Base-by-base conservation (phyloP, 2,888 invertebrate genomes). In the Pheosia gnoma region DNA sequence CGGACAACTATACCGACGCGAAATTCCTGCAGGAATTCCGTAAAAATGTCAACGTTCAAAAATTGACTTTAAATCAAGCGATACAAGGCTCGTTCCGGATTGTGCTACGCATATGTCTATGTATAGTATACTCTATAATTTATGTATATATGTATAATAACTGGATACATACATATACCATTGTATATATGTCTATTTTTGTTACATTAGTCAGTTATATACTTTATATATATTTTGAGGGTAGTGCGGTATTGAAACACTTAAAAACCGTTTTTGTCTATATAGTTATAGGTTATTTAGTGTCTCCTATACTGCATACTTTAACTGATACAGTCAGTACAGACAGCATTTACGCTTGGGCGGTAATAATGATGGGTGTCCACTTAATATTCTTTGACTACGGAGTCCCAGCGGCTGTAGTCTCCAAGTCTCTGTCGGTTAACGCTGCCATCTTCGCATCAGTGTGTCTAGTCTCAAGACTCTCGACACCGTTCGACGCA, bases 311-410 rank as follows among this genome's bases (percentile, higher is more conserved):
- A 25, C 89, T 99, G 45, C 98, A 99, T 85, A 99, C 98, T 0
- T 93, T 99, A 58, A 99, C 99, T 0, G 98, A 98, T 83, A 98
- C 99, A 0, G 97, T 99, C 3, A 98, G 98, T 81, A 99, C 99
- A 0, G 99, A 99, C 83, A 99, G 99, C 0, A 99, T 99, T 81
- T 99, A 98, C 81, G 98, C 98, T 1, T 98, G 97, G 95, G 96
- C 99, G 0, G 96, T 97, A 36, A 94, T 97, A 11, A 97, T 98
- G 96, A 95, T 99, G 93, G 81, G 97, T 0, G 89, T 97, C 0
- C 99, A 99, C 93, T 93, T 99, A 65, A 95, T 98, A 74, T 98
- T 98, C 83, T 98, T 97, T 82, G 98, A 99, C 85, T 99, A 99
- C 82, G 98, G 98, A 5, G 95, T 98, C 0, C 95, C 96, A 10